A percentile compares a stretch with the other conserved stretches of the same genome.
These are phyloP conservation scores for Prinia subflava DNA, from an alignment of 2,113 vertebrate genomes.

Conservation along the genomic window DNA sequence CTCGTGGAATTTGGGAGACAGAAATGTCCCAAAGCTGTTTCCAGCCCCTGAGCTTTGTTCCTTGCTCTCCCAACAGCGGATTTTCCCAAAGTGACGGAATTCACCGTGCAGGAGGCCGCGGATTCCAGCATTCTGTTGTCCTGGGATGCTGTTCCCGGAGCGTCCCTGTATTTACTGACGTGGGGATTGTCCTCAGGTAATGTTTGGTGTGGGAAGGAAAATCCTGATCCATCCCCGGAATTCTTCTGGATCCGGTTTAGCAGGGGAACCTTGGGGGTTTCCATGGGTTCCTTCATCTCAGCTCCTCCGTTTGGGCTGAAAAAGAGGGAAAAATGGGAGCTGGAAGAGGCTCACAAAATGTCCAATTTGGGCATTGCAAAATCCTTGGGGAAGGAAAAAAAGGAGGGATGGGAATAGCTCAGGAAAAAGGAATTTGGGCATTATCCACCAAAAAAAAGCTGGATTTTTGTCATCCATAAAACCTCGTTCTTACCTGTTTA, in stretches of 20 bases:
- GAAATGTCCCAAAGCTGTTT: neutral
- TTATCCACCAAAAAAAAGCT: neutral
- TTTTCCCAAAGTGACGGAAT: conserved; percentile 78
- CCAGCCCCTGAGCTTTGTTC: neutral
- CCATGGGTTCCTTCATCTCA: neutral
- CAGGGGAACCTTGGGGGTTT: neutral
- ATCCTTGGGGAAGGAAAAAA: neutral
- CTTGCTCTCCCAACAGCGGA: conserved; percentile 67
- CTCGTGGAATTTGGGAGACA: neutral
- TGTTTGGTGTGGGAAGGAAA: neutral
- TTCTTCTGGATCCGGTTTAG: neutral
- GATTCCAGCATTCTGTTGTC: conserved; percentile 75
- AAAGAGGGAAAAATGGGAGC: neutral
- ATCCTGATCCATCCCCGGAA: neutral
- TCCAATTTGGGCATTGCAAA: neutral
- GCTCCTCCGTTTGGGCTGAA: neutral
- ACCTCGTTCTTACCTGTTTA: neutral
- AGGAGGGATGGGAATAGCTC: neutral
- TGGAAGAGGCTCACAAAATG: neutral
- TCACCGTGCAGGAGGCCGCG: conserved; percentile 66
- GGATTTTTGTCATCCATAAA: neutral
- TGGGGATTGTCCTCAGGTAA: conserved; percentile 85
- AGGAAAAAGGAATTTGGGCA: neutral
- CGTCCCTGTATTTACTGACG: conserved; percentile 74
- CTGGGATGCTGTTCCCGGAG: conserved; percentile 75